phyloP scores from a whole-genome alignment of 2,888 invertebrate genomes.

The Eupithecia insigniata region DNA sequence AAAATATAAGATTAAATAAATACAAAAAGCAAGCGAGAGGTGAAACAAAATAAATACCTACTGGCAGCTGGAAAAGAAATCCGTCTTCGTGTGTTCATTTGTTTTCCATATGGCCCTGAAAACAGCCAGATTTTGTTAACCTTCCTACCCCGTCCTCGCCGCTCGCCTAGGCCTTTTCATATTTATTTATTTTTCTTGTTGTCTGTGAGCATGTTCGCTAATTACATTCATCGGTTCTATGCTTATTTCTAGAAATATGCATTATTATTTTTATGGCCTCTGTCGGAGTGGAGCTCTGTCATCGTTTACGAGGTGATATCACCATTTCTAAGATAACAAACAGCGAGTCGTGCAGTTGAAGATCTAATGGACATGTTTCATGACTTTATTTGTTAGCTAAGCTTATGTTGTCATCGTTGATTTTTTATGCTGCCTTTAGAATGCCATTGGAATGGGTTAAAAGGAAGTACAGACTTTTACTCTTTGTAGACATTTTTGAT shows the following conservation, averaged over 20 bases:
- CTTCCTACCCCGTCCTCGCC: background rate
- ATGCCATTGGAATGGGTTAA: background rate
- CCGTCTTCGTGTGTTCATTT: background rate
- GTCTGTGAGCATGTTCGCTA: background rate
- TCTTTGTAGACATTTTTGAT: no score
- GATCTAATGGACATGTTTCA: conserved; percentile 46
- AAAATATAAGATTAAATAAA: no score
- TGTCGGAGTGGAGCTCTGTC: conserved; percentile 57
- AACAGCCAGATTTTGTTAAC: background rate
- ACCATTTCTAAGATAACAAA: conserved; percentile 53
- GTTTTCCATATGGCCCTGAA: background rate
- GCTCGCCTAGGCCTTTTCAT: background rate
- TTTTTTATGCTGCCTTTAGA: conserved; percentile 1
- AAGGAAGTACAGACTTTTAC: background rate
- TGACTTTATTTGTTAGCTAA: conserved; percentile 31
- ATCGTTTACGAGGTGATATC: conserved; percentile 65
- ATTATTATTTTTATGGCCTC: conserved; percentile 53
- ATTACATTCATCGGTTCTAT: background rate
- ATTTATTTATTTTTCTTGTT: background rate
- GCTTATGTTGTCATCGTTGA: conserved; percentile 21
- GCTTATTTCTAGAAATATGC: background rate
- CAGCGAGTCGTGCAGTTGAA: conserved; percentile 53
- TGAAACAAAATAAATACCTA: no score
- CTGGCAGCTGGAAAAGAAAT: background rate
- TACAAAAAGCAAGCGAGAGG: no score